phyloP scores from a whole-genome alignment of 2,888 invertebrate genomes.

The Drosophila leonis region DNA sequence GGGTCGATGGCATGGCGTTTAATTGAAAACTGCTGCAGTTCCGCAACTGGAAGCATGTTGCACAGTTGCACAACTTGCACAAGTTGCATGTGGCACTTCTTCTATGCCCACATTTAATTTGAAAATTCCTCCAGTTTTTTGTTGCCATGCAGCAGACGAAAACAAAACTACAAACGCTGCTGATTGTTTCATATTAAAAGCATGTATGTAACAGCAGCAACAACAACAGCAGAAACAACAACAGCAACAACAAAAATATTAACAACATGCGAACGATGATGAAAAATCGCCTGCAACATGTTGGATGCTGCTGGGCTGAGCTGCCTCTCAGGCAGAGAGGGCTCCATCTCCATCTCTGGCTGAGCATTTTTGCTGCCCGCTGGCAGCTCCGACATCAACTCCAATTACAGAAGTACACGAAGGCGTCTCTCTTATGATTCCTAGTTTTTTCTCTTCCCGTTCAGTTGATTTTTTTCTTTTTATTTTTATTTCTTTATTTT shows the following conservation, averaged over 20 bases:
- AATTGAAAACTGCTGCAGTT: slow-evolving; percentile 84
- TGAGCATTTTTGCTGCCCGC: slow-evolving; percentile 56
- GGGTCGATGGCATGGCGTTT: slow-evolving; percentile 76
- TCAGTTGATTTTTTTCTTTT: slow-evolving; percentile 1
- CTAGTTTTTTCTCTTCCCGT: slow-evolving; percentile 47
- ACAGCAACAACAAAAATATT: slow-evolving; percentile 54
- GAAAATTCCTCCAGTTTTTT: slow-evolving; percentile 67
- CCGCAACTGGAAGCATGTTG: slow-evolving; percentile 19
- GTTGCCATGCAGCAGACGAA: slow-evolving; percentile 57
- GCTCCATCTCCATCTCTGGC: slow-evolving; percentile 32
- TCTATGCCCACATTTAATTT: slow-evolving; percentile 72
- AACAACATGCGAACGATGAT: slow-evolving; percentile 80
- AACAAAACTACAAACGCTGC: slow-evolving; percentile 78
- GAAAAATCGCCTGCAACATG: slow-evolving; percentile 84
- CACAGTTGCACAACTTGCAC: slow-evolving; percentile 40
- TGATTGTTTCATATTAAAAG: slow-evolving; percentile 79
- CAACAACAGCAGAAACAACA: slow-evolving; percentile 19
- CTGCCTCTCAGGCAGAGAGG: slow-evolving; percentile 21
- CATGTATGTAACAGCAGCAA: slow-evolving; percentile 63
- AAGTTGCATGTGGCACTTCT: slow-evolving; percentile 50
- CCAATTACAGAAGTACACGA: slow-evolving; percentile 81
- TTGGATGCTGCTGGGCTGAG: slow-evolving; percentile 73
- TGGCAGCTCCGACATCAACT: slow-evolving; percentile 79
- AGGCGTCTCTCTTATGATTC: slow-evolving; percentile 80
- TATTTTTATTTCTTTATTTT: slow-evolving; percentile 30